Base-by-base conservation (phyloP, 64 coral and sea anemone genomes). In the Actinia equina region DNA sequence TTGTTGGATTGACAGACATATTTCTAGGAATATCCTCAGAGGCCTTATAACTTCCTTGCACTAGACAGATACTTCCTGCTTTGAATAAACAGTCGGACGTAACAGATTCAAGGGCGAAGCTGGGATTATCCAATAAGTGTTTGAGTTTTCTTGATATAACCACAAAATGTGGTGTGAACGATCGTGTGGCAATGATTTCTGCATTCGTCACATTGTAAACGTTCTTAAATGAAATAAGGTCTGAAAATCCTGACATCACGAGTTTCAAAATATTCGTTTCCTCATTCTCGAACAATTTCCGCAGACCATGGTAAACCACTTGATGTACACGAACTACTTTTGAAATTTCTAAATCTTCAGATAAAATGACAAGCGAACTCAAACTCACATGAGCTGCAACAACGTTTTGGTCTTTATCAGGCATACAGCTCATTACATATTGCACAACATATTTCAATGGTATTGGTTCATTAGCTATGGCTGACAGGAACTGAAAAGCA, bases 401-500 rank as follows among this genome's bases (percentile, higher is more conserved):
- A 3, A 88, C 51, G 26, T 88, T 54, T 80, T 88, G 14, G 42
- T 88, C 87, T 88, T 88, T 51, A 59, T 88, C 71, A 61, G 71
- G 27, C 54, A 88, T 62, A 44, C 52, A 88, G 13, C 61, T 15
- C 6, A 49, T 59, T 8, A 81, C 87, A 44, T 88, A 81, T 17
- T 30, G 25, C 13, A 88, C 76, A 59, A 55, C 88, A 84, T 84
- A 83, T 70, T 71, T 42, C 27, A 89, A 52, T 22, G 79, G 22
- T 13, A 89, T 89, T 26, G 88, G 88, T 20, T 89, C 87, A 19
- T 71, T 25, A 46, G 77, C 77, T 52, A 88, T 88, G 22, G n/a
- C 23, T 26, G 87, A 88, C 44, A 89, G 22, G 67, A 89, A 89
- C 78, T 83, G 88, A 84, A 89, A 89, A 41, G 88, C 81, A 59